Evolutionary conservation across 2,797 vertebrate genomes (phyloP).

Genomic region (Rhinichthys osculus): DNA sequence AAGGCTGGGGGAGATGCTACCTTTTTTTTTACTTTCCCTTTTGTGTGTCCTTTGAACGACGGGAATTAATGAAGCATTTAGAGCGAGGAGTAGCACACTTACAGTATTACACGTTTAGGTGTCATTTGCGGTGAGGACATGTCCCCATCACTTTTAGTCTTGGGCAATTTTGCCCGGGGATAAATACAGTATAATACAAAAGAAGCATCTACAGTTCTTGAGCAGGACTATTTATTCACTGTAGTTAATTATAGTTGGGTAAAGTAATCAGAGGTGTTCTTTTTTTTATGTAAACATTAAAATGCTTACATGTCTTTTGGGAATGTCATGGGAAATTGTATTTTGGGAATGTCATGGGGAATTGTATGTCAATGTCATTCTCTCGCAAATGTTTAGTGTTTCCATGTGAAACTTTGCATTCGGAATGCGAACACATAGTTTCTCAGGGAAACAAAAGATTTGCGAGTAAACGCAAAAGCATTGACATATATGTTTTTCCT

Average conservation of each 20-base stretch:
- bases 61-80: conserved; percentile 81
- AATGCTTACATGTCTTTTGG: too few relatives aligned
- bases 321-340: too few relatives aligned
- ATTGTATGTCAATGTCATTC: not conserved
- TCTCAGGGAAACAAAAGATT: not conserved
- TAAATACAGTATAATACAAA: not conserved
- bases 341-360: too few relatives aligned
- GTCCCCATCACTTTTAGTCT: conserved; percentile 18
- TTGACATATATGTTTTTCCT: not conserved
- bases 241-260: not conserved
- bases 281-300: not conserved
- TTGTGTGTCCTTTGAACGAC: conserved; percentile 80
- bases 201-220: not conserved
- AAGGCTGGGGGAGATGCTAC: conserved; percentile 64
- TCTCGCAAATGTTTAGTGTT: not conserved
- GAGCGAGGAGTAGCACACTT: conserved; percentile 65
- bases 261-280: not conserved
- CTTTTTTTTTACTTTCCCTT: conserved; percentile 38
- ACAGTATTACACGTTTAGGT: conserved; percentile 30
- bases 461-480: not conserved
- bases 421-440: not conserved
- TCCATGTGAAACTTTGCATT: not conserved
- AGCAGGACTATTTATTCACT: not conserved
- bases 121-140: not conserved
- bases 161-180: not conserved